Base-by-base conservation (phyloP, 2,888 invertebrate species). In the Onthophagus sagittarius region DNA sequence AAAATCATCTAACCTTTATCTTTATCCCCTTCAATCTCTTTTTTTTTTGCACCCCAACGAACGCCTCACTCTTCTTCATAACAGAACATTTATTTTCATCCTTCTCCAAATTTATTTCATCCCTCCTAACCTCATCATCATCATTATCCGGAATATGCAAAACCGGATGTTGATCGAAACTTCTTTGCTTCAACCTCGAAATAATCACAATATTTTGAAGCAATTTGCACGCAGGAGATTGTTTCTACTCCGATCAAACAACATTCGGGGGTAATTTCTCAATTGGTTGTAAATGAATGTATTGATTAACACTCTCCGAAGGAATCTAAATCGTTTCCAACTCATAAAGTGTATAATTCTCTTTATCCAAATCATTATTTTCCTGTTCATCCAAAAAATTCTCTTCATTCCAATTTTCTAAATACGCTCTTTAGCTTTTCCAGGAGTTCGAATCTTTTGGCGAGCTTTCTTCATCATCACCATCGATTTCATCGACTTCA, bases 361-460 rank as follows among this genome's bases (percentile, higher is more conserved):
- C 74, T 67, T 39, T 71, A 15, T 63, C 69, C 4, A 72, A 74
- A 9, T n/a, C n/a, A n/a, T 71, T 65, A 5, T 69, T 65, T 63
- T 77, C 76, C n/a, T 73, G 62, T 14, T 81, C 82, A 0, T 79
- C 78, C 0, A 79, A 76, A 0, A 80, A 78, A n/a, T 84, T 83
- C 72, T 84, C 84, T 64, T 84, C 85, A 0, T 82, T 83, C 84
- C 84, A 84, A 67, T 81, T 84, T 73, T 85, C 85, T 62, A 85
- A 77, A 72, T 81, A 85, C 53, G 83, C 82, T 71, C 84, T 83
- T 4, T 85, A 77, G 71, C 79, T 82, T 39, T 79, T 78, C 62
- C 81, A 79, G 0, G 78, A 76, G 7, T 78, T 79, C 5, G 79
- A 73, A 69, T 77, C 79, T 70, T 80, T 64, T 23, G 1, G 23